Evolutionary conservation across 2,888 invertebrate genomes (phyloP), one percentile per base, ranked within the genome.

Genomic region (Eumerus sabulonum): DNA sequence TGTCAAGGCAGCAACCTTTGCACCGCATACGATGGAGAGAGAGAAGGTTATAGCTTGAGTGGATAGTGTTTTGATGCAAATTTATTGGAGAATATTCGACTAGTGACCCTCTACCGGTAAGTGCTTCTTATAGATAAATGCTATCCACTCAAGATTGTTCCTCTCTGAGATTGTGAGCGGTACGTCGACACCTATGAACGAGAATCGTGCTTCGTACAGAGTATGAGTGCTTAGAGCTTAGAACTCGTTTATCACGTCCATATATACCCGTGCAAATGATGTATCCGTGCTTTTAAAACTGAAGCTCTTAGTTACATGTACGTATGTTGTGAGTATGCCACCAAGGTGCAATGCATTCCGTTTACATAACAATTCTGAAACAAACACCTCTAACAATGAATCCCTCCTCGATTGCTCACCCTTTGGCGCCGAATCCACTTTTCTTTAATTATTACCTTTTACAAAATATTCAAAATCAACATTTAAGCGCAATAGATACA

Each of bases 361-460:
- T n/a, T n/a, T n/a, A n/a, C n/a, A 9, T 62, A 19, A 62, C 70
- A 71, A 42, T 51, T 56, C 56, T 62, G 27, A 4, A 27, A 27
- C 27, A 27, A 27, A 27, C 27, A 27, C 27, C 27, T 27, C 27
- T 27, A 27, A 27, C 7, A 27, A 27, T 7, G 27, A 4, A 27
- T 27, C 40, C 40, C 40, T 40, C n/a, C 9, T n/a, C 11, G n/a
- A 40, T 40, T 36, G 77, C 77, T 77, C 77, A 77, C 77, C 77
- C 67, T 42, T 73, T 68, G 72, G 42, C 48, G 57, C 36, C 59
- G 16, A 16, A 45, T 73, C 77, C 73, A 73, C 47, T 67, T 63
- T 57, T 27, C 27, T 27, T 62, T 67, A 12, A 72, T 19, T 48
- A 77, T 47, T 59, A 53, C 67, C 73, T 73, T 73, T 44, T 48